phyloP scores from a whole-genome alignment of 2,797 vertebrate species.

The Presbytis comata region DNA sequence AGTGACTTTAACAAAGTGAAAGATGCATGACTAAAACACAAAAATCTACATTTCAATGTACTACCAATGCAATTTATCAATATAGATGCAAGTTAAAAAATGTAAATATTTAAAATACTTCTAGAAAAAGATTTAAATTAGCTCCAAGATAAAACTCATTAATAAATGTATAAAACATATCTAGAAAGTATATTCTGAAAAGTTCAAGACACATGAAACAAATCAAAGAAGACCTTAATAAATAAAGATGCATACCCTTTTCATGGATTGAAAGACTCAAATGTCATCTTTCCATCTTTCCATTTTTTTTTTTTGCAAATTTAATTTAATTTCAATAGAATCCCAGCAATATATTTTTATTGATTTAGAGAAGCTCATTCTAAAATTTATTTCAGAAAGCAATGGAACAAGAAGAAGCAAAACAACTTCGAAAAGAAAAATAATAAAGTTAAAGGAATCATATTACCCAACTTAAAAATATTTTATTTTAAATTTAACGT shows the following conservation, averaged over 20 bases:
- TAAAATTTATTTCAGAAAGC: neutral
- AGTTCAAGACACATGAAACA: neutral
- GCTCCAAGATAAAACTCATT: neutral
- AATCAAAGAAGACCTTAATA: neutral
- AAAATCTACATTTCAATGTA: neutral
- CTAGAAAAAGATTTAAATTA: neutral
- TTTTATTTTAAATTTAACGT: neutral
- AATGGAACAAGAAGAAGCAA: neutral
- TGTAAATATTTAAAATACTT: neutral
- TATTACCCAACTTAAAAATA: neutral
- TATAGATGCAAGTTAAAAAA: neutral
- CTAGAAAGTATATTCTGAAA: neutral
- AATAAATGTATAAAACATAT: neutral
- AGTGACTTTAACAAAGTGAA: neutral
- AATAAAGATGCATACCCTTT: neutral
- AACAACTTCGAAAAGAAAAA: neutral
- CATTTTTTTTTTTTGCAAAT: neutral
- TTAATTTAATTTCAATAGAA: neutral
- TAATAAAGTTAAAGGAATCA: neutral
- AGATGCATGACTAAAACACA: neutral
- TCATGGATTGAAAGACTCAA: neutral
- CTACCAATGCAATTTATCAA: neutral
- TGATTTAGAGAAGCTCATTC: neutral
- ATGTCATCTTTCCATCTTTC: neutral
- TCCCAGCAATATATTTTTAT: neutral